A percentile compares a stretch with the other conserved stretches of the same genome.
These are phyloP conservation scores for Thecophora atra DNA, from an alignment of 2,888 invertebrate species.

Conservation along the genomic window DNA sequence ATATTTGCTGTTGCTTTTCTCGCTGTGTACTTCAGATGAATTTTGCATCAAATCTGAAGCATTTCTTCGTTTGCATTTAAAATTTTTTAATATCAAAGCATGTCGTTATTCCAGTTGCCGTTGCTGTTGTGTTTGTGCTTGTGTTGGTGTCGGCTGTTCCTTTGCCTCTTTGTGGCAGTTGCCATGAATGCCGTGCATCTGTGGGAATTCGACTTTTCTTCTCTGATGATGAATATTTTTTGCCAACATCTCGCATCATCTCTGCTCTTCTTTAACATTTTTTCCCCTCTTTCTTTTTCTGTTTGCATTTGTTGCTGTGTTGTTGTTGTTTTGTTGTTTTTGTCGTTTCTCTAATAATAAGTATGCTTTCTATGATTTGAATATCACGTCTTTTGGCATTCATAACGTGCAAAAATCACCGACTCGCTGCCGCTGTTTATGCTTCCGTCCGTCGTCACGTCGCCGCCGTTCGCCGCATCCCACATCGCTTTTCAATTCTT, in stretches of 20 bases:
- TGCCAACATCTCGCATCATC: no score
- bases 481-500: no score
- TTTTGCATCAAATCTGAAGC: neutral
- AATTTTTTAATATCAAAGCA: conserved; percentile 9
- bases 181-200: neutral
- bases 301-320: neutral
- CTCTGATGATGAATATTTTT: no score
- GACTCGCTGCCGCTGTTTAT: neutral
- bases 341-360: neutral
- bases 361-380: neutral
- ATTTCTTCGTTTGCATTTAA: neutral
- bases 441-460: no score
- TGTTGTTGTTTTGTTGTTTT: no score
- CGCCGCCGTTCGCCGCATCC: no score
- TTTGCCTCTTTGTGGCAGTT: neutral
- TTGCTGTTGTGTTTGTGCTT: neutral
- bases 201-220: neutral
- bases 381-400: conserved; percentile 2
- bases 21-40: no score
- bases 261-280: neutral
- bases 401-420: neutral
- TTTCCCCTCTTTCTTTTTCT: neutral
- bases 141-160: neutral
- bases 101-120: neutral
- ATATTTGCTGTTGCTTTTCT: neutral